Evolutionary conservation across 2,888 invertebrate genomes (phyloP).

Genomic region (Bugulina stolonifera): DNA sequence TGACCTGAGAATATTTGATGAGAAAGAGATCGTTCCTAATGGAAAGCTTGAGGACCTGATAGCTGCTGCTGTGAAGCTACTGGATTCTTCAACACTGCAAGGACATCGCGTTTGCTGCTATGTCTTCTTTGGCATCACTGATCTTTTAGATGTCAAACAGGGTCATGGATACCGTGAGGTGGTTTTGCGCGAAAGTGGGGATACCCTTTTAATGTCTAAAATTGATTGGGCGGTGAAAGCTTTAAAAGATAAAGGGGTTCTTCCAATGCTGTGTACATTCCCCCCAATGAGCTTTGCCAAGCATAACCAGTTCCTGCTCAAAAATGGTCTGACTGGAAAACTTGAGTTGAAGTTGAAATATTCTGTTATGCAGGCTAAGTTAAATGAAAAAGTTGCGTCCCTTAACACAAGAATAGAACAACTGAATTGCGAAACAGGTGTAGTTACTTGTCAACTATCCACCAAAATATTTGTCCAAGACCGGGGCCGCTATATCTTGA

Average conservation of each 20-base stretch:
- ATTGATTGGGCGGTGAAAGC: conserved; percentile 17
- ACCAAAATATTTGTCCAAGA: conserved; percentile 14
- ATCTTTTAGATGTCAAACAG: conserved; percentile 15
- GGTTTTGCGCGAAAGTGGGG: background rate
- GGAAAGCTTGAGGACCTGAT: conserved; percentile 18
- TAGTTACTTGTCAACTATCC: conserved; percentile 14
- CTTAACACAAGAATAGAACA: conserved; percentile 7
- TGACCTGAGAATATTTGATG: conserved; percentile 21
- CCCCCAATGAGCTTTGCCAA: conserved; percentile 21
- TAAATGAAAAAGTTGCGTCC: background rate
- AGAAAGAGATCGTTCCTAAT: conserved; percentile 21
- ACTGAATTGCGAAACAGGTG: conserved; percentile 3
- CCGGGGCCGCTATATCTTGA: conserved; percentile 15
- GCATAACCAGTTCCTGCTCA: conserved; percentile 20
- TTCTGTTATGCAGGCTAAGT: background rate
- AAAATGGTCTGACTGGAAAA: conserved; percentile 15
- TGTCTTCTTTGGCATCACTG: conserved; percentile 20
- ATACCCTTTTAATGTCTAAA: conserved; percentile 5
- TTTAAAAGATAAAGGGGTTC: background rate
- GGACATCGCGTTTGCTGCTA: conserved; percentile 19
- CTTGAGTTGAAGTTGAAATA: background rate
- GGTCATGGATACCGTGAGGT: conserved; percentile 4
- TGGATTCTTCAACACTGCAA: background rate
- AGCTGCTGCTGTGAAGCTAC: background rate
- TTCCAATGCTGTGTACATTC: conserved; percentile 5